Percentiles rank a stretch among this genome's conserved stretches.
Conservation (phyloP, 2,888 invertebrate genomes). For the Smittia sp. region DNA sequence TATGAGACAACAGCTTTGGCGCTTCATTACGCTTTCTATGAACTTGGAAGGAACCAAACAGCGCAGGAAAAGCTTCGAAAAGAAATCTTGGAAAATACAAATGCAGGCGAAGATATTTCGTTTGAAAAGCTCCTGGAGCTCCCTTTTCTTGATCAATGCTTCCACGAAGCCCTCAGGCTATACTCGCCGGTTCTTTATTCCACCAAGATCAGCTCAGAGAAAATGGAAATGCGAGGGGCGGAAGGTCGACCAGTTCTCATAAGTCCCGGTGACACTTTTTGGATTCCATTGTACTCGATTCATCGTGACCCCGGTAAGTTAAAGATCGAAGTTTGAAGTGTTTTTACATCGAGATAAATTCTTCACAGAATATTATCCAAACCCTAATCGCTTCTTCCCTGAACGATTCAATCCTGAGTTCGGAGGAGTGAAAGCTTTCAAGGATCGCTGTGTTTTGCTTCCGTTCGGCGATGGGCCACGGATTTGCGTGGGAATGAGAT, state of each 20-base stretch:
- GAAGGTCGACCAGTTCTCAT: background rate
- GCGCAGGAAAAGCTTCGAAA: slow-evolving; percentile 29
- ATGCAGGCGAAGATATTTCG: background rate
- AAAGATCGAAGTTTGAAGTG: background rate
- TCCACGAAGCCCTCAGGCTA: background rate
- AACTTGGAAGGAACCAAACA: background rate
- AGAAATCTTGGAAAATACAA: slow-evolving; percentile 20
- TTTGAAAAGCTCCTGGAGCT: slow-evolving; percentile 8
- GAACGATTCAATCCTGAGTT: slow-evolving; percentile 27
- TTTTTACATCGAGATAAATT: too few species aligned
- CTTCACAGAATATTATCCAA: background rate
- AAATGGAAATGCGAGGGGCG: background rate
- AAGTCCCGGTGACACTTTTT: background rate
- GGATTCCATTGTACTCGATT: slow-evolving; percentile 14
- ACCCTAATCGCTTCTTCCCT: slow-evolving; percentile 24
- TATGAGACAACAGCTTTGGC: slow-evolving; percentile 26
- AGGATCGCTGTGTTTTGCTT: slow-evolving; percentile 19
- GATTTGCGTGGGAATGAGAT: slow-evolving; percentile 45
- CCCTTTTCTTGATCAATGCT: slow-evolving; percentile 32
- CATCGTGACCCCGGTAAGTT: slow-evolving; percentile 9
- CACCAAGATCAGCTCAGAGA: slow-evolving; percentile 10
- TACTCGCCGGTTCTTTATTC: slow-evolving; percentile 11
- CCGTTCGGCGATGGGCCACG: slow-evolving; percentile 28
- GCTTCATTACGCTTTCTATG: background rate
- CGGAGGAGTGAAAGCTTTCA: slow-evolving; percentile 31